A percentile compares a stretch with the other conserved stretches of the same genome.
phyloP scores from a whole-genome alignment of 2,888 invertebrate species.

The Patella caerulea region DNA sequence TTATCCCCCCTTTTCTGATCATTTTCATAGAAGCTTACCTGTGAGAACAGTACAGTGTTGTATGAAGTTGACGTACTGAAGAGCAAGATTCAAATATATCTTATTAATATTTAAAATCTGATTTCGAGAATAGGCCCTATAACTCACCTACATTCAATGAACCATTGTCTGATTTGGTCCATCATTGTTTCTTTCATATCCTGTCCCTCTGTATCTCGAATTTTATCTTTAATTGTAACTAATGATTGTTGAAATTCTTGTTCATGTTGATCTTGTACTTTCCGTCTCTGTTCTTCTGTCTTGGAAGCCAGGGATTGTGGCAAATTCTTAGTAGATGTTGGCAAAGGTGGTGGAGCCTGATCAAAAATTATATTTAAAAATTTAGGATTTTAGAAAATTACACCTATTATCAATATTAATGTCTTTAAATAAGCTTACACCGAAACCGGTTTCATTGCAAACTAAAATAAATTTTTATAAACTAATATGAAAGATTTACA shows the following conservation, averaged over 20 bases:
- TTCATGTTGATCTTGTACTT: conserved; percentile 80
- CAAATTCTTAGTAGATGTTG: conserved; percentile 60
- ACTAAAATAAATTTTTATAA: no score
- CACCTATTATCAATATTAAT: no score
- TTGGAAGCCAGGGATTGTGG: conserved; percentile 61
- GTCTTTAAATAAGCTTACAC: no score
- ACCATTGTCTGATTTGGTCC: conserved; percentile 89
- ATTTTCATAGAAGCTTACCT: no score
- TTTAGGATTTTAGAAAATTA: no score
- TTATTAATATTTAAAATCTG: no score
- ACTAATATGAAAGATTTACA: no score
- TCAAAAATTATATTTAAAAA: neutral
- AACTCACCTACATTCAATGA: conserved; percentile 81
- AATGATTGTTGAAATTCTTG: conserved; percentile 81
- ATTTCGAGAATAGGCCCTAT: neutral
- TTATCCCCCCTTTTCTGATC: no score
- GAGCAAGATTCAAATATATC: no score
- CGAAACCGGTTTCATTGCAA: no score
- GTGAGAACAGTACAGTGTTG: no score
- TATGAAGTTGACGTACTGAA: no score
- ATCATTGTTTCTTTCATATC: conserved; percentile 88
- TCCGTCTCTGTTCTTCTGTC: conserved; percentile 74
- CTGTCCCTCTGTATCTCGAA: conserved; percentile 81
- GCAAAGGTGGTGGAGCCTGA: conserved; percentile 56
- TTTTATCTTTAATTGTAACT: conserved; percentile 75